Base-by-base conservation (phyloP, 2,888 invertebrate genomes). In the Drosophila imparisetae region DNA sequence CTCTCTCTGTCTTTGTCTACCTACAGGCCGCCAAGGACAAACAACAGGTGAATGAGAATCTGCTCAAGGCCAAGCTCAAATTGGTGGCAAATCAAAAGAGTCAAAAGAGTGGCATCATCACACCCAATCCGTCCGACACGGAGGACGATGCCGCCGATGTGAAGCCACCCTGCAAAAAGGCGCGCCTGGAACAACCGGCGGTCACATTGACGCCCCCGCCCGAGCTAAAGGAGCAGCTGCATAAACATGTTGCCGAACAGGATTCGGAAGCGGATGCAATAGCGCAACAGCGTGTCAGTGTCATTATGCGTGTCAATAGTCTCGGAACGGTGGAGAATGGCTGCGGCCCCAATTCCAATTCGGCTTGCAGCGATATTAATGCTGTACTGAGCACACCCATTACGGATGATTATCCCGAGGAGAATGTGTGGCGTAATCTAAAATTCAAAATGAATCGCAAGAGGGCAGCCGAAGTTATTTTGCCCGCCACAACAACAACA, bases 91-190 rank as follows among this genome's bases (percentile, higher is more conserved):
- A 66, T 57, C 83, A 85, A 27, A 80, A 88, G 59, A 82, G 78
- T 49, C 86, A 88, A 21, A 84, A 84, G 54, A 85, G 75, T 60
- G 88, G 90, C 66, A 85, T 92, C 81, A 94, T 96, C 65, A 97
- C 97, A 4, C 97, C 97, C 0, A 97, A 97, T 92, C 96, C 97
- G 27, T 97, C 97, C 0, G 97, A 98, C 92, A 96, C 96, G 0
- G 97, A 97, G 93, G 94, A 96, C 81, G 95, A 97, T 92, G 76
- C 82, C 1, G 94, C 95, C 81, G 95, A 94, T 91, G 60, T 60
- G 45, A 72, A 94, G 34, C 93, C 94, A 30, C 93, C 94, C 27
- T 92, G 92, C 70, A 94, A 94, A 66, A 92, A 92, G 89, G 93
- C 80, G 29, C 91, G 92, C 30, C 52, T 92, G 49, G 91, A 92